Base-by-base conservation (phyloP, 2,888 invertebrate species). In the Vanessa cardui region DNA sequence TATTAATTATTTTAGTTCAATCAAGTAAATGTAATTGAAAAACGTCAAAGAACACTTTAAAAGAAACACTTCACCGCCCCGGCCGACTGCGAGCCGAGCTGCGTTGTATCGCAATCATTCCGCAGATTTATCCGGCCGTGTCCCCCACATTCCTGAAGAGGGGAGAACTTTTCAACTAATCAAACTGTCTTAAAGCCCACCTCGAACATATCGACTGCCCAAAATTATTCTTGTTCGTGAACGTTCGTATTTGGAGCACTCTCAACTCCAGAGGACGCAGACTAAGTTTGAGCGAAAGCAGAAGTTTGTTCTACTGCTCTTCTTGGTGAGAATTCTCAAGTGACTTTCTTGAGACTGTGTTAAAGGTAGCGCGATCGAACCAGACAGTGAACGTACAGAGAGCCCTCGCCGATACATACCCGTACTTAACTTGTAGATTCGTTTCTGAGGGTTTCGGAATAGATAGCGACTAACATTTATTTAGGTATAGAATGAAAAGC, bases 131-230 rank as follows among this genome's bases (percentile, higher is more conserved):
- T 50, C 68, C 59, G 12, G 47, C 63, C 39, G 50, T 44, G 26
- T 15, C 61, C 46, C 56, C 58, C 64, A 62, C 70, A 73, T 73
- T 73, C 73, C 68, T 58, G 26, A 54, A 62, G 60, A 69, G 63
- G 62, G 69, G 54, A 50, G 50, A 83, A 86, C 77, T 87, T 85
- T 78, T 78, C 79, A 88, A 88, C 85, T 88, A 86, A 88, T 89
- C 88, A 88, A 89, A 89, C 81, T 86, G 85, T 85, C 87, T 88
- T 85, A 84, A 83, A 82, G 84, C 80, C 84, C 83, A 83, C 82
- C 83, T 82, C 78, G 81, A 78, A 85, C 84, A 81, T 83, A 87
- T 87, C 84, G 84, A 84, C 84, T 85, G 80, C 59, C 80, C 80
- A 79, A 86, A 86, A 74, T 84, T 81, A 81, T 82, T 81, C 76